These are phyloP conservation scores for Nycticorax nycticorax DNA, from an alignment of 2,113 vertebrate species.

Conservation along the genomic window DNA sequence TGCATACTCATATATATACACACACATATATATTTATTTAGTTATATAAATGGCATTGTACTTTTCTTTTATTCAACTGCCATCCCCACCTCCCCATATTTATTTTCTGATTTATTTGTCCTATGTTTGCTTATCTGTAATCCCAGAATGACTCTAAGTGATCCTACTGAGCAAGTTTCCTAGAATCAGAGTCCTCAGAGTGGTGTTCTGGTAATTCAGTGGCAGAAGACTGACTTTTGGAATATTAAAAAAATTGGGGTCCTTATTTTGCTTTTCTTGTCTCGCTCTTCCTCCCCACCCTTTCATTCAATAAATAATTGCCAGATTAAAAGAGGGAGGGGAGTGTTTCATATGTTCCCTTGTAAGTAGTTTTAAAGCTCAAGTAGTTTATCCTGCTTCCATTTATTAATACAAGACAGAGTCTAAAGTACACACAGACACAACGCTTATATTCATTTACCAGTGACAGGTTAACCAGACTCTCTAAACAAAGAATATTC, in stretches of 20 bases:
- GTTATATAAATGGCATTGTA: not conserved
- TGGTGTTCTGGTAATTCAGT: not conserved
- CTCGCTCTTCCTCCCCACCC: not conserved
- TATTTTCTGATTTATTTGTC: not conserved
- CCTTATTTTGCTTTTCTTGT: not conserved
- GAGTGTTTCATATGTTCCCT: not conserved
- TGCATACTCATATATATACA: not conserved
- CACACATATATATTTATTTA: not conserved
- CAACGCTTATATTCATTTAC: not conserved
- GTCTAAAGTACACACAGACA: not conserved
- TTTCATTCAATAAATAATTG: not conserved
- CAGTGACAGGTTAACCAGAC: not conserved
- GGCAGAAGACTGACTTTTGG: not conserved
- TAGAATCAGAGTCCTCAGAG: not conserved
- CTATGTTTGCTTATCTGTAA: not conserved
- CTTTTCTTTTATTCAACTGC: not conserved
- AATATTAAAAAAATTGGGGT: not conserved
- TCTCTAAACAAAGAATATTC: conserved; percentile 20
- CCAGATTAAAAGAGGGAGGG: not conserved
- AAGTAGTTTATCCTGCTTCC: not conserved
- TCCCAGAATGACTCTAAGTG: not conserved
- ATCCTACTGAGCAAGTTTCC: not conserved
- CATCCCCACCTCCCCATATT: not conserved
- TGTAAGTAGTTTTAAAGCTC: not conserved
- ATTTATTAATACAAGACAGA: conserved; percentile 23